Base-by-base conservation (phyloP, 2,888 invertebrate species). In the Agapetus fuscipes region DNA sequence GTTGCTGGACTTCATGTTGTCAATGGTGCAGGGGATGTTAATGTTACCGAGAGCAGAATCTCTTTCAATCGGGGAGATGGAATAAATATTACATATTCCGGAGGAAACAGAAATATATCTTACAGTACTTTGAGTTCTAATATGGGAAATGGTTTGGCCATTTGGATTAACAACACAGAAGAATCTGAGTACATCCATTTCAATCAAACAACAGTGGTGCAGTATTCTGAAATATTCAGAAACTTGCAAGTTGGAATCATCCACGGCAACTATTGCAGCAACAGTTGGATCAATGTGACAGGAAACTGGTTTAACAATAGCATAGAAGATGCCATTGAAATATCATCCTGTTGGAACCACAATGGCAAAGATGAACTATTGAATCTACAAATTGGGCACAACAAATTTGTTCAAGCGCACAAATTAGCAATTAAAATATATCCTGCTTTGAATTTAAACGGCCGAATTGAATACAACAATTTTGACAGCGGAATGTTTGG, bases 21-120 rank as follows among this genome's bases (percentile, higher is more conserved):
- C 2, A 84, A 80, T 51, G 98, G 97, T 2, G 93, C 87, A 0
- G 93, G 93, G 1, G 94, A 96, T 59, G 76, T 98, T 0, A 94
- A 96, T 59, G 74, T 98, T 3, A 95, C 96, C 13, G 80, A 85
- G 52, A 90, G 91, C 48, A 74, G 82, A 52, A 83, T 98, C 49
- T 83, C 85, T 12, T 84, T 88, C 51, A 98, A 98, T 58, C 76
- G 81, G 55, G 94, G 93, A 2, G 93, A 93, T 54, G 98, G 97
- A 0, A 74, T 98, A 7, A 98, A 98, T 59, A 82, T 98, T 9
- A 94, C 95, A 0, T 90, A 90, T 44, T 85, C 88, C 3, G 97
- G 98, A 0, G 98, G 98, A 1, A 85, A 84, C 52, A 75, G 91
- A 46, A 94, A 97, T 54, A 75, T 98, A 43, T 95, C 96, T 9